phyloP scores from a whole-genome alignment of 2,113 vertebrate species.

The Neotragus pygmaeus region DNA sequence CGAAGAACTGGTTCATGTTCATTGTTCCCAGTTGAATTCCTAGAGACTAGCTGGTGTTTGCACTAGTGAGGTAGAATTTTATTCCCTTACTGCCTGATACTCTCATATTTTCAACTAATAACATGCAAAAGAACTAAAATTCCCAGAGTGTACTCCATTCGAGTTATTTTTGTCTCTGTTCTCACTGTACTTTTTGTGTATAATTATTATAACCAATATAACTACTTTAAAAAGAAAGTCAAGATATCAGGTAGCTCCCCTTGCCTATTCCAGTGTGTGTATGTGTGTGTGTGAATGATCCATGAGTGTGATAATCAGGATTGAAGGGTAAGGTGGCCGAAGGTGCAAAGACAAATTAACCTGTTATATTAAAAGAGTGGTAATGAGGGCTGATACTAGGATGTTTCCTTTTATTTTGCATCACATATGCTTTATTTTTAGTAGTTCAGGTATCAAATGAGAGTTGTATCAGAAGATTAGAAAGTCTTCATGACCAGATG shows the following conservation, averaged over 20 bases:
- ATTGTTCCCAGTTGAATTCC: neutral
- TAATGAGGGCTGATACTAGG: neutral
- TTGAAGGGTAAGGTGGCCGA: neutral
- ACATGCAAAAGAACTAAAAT: neutral
- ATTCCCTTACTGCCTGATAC: neutral
- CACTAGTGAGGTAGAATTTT: neutral
- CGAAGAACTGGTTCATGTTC: slow-evolving; percentile 18
- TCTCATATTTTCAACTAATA: neutral
- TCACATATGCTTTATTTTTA: neutral
- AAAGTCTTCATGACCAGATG: neutral
- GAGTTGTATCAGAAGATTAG: neutral
- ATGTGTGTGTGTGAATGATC: neutral
- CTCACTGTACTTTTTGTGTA: neutral
- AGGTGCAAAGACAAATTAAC: neutral
- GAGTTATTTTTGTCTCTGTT: neutral
- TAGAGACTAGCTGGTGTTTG: neutral
- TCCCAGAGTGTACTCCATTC: neutral
- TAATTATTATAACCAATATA: slow-evolving; percentile 26
- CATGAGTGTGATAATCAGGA: neutral
- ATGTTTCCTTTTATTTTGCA: slow-evolving; percentile 11
- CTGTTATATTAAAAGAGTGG: neutral
- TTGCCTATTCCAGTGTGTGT: neutral
- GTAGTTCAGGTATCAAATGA: neutral
- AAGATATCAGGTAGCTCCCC: neutral
- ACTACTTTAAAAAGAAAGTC: slow-evolving; percentile 33